These are phyloP conservation scores for Oryzias javanicus DNA, from an alignment of 2,113 vertebrate genomes.

Conservation along the genomic window DNA sequence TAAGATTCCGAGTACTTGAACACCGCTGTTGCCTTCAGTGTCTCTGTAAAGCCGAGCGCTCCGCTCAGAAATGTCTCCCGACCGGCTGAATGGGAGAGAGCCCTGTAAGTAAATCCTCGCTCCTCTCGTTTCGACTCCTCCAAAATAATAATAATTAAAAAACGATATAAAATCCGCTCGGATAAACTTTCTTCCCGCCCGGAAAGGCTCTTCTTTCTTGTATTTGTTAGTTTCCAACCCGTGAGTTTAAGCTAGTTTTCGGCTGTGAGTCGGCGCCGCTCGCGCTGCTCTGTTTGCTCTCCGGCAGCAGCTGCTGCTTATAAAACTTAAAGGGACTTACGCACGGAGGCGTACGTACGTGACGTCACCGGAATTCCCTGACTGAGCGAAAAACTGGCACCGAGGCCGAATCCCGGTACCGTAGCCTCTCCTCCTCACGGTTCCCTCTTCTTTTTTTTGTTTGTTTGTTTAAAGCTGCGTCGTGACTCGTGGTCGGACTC, in stretches of 20 bases:
- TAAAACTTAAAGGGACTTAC: conserved; percentile 70
- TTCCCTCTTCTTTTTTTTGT: not conserved
- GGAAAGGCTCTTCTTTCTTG: not conserved
- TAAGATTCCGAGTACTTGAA: conserved; percentile 10
- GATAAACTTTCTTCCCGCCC: not conserved
- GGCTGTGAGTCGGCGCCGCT: conserved; percentile 29
- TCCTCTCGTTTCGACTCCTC: conserved; percentile 31
- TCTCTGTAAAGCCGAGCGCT: conserved; percentile 32
- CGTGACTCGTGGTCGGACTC: no score
- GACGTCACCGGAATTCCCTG: conserved; percentile 84
- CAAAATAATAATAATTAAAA: not conserved
- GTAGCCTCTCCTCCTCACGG: conserved; percentile 15
- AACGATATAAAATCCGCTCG: not conserved
- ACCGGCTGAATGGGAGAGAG: conserved; percentile 28
- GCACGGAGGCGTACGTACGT: conserved; percentile 36
- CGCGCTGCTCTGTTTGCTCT: conserved; percentile 13
- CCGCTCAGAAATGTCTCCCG: conserved; percentile 41
- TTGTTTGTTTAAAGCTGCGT: no score
- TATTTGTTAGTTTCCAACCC: not conserved
- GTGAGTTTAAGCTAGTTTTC: conserved; percentile 10
- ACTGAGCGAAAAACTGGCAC: conserved; percentile 60
- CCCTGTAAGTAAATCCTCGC: conserved; percentile 36
- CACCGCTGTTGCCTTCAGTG: not conserved
- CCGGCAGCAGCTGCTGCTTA: conserved; percentile 38
- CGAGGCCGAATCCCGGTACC: conserved; percentile 31